Percentiles rank a stretch among this genome's conserved stretches.
Conservation (phyloP, 2,113 vertebrate species). For the Limanda limanda region DNA sequence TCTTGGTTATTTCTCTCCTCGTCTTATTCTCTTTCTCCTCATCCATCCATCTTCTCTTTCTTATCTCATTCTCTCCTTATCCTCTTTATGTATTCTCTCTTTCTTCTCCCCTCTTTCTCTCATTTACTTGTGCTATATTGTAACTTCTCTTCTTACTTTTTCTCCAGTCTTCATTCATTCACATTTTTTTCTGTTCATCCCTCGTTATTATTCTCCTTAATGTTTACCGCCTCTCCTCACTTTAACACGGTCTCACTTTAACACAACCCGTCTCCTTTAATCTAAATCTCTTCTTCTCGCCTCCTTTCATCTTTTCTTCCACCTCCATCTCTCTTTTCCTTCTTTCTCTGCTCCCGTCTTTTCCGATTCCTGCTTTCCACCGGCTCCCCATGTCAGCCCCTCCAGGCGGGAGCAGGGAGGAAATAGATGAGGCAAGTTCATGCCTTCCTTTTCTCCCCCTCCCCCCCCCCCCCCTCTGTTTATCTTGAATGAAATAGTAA, state of each 20-base stretch:
- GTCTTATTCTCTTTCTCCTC: too few species aligned
- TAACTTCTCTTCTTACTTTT: neutral
- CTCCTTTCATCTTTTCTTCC: conserved; percentile 52
- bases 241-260: conserved; percentile 16
- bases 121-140: too few species aligned
- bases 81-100: too few species aligned
- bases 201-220: conserved; percentile 1
- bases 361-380: conserved; percentile 9
- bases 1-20: too few species aligned
- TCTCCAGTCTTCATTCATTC: neutral
- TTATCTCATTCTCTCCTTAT: too few species aligned
- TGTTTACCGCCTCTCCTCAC: conserved; percentile 1
- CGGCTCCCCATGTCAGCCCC: conserved; percentile 47
- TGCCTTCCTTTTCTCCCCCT: conserved; percentile 10
- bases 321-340: conserved; percentile 33
- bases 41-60: too few species aligned
- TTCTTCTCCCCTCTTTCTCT: too few species aligned
- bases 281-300: conserved; percentile 27
- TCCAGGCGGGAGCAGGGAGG: conserved; percentile 36
- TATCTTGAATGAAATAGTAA: conserved; percentile 63
- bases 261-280: conserved; percentile 7
- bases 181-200: neutral
- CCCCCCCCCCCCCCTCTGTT: neutral
- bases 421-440: conserved; percentile 57
- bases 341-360: conserved; percentile 25